Evolutionary conservation across 1,140 invertebrate species (phyloP), one percentile per base, ranked within the genome.

Genomic region (Aphidius gifuensis): DNA sequence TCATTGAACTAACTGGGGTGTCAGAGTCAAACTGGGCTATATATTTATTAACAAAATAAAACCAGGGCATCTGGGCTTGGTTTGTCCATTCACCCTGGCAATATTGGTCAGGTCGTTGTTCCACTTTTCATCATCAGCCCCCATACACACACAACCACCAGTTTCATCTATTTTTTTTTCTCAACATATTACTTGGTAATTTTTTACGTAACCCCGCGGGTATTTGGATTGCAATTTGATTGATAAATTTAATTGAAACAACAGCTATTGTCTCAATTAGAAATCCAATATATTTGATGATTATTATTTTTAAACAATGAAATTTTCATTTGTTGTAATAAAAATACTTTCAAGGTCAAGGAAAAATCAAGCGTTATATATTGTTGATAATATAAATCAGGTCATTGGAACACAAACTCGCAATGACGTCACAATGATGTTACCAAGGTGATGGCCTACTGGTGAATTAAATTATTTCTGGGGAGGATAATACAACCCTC

Each of bases 21-120:
- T 64, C 56, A 62, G 60, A 49, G 42, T 48, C 23, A 32, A 32
- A 32, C 23, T 32, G 23, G 23, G 23, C 23, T 32, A 32, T 32
- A 32, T 32, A 32, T 32, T 32, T 32, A 39, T 62, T 53, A 53
- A 40, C 65, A 66, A 68, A 75, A 71, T 71, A 71, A 73, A 74
- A 75, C 71, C 70, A 71, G 72, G 72, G 64, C 71, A 74, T 70
- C 65, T 67, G 66, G 68, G 71, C 57, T 67, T 69, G 65, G 56
- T 62, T 64, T 45, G 4, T 40, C 39, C 60, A 44, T 46, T 45
- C 60, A 48, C 55, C 58, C 48, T 58, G 54, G 42, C 62, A 39
- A 50, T 54, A 51, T 21, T 11, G 66, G 66, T 53, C 64, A 48
- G 71, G 60, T 65, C 57, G 53, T 62, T 64, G 66, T 49, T 65